These are phyloP conservation scores for Omphaloscelis lunosa DNA, from an alignment of 2,888 invertebrate genomes.

Conservation along the genomic window DNA sequence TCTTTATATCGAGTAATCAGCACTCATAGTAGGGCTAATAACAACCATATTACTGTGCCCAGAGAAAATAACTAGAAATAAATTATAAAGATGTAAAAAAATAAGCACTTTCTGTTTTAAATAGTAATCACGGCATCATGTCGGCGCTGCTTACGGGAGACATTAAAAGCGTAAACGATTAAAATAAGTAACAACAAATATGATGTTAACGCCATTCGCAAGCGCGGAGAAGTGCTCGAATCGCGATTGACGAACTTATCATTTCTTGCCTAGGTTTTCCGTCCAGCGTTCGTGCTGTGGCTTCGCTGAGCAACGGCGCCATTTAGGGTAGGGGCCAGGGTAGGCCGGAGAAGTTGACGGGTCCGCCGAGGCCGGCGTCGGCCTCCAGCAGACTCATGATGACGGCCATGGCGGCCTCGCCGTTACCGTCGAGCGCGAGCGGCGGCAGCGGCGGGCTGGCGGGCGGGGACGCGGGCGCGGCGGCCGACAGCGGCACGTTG, in stretches of 20 bases:
- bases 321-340: slow-evolving; percentile 95
- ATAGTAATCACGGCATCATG: not conserved
- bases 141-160: not conserved
- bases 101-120: not conserved
- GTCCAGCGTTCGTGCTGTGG: not conserved
- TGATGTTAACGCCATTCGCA: not conserved
- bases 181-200: slow-evolving; percentile 5
- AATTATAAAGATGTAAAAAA: not conserved
- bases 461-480: slow-evolving; percentile 67
- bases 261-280: slow-evolving; percentile 3
- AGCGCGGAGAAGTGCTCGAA: not conserved
- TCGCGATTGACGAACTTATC: not conserved
- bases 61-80: slow-evolving; percentile 7
- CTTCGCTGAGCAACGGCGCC: not conserved
- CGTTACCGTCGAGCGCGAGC: slow-evolving; percentile 93
- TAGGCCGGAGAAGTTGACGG: slow-evolving; percentile 95
- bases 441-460: slow-evolving; percentile 77
- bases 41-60: not conserved
- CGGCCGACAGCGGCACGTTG: slow-evolving; percentile 81
- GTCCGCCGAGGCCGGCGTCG: slow-evolving; percentile 96
- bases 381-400: slow-evolving; percentile 97
- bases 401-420: slow-evolving; percentile 97
- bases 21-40: slow-evolving; percentile 2
- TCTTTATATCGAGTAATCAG: not conserved
- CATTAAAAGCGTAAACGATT: not conserved